Evolutionary conservation across 2,888 invertebrate genomes (phyloP).

Genomic region (Cataglyphis albicans): DNA sequence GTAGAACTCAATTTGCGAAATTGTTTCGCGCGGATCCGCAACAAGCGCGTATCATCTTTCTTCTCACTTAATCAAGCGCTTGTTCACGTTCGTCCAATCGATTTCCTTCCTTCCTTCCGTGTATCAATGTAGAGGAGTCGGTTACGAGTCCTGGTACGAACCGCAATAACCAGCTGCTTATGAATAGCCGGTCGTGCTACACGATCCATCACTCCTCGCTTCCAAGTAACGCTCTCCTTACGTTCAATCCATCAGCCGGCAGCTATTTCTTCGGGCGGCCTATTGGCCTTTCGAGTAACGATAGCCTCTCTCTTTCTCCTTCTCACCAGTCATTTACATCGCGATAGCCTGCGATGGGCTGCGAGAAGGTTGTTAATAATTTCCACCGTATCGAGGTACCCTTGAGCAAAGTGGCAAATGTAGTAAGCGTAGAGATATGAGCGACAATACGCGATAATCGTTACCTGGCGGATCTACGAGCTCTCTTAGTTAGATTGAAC

Average conservation of each 20-base stretch:
- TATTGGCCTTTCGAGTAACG: slow-evolving; percentile 66
- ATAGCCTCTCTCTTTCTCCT: slow-evolving; percentile 59
- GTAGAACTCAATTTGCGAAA: slow-evolving; percentile 7
- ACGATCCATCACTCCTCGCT: slow-evolving; percentile 68
- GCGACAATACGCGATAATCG: slow-evolving; percentile 53
- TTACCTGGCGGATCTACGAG: slow-evolving; percentile 48
- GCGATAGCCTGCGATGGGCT: slow-evolving; percentile 5
- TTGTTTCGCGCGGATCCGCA: slow-evolving; percentile 8
- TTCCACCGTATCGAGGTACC: slow-evolving; percentile 41
- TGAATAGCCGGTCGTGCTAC: slow-evolving; percentile 64
- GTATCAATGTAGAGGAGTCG: slow-evolving; percentile 37
- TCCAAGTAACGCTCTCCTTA: slow-evolving; percentile 52
- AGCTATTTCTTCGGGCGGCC: slow-evolving; percentile 56
- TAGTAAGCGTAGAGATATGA: slow-evolving; percentile 20
- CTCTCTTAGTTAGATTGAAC: slow-evolving; percentile 44
- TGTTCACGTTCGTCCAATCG: slow-evolving; percentile 31
- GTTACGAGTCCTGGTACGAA: slow-evolving; percentile 33
- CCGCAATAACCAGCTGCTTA: slow-evolving; percentile 65
- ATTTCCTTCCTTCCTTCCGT: slow-evolving; percentile 25
- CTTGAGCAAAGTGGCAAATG: slow-evolving; percentile 24
- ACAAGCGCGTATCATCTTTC: slow-evolving; percentile 36
- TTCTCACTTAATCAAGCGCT: slow-evolving; percentile 47
- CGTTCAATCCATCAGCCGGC: slow-evolving; percentile 68
- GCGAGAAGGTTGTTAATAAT: slow-evolving; percentile 67
- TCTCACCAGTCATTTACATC: slow-evolving; percentile 11